Conservation (phyloP, 2,797 vertebrate species). For the Syngnathus rostellatus region DNA sequence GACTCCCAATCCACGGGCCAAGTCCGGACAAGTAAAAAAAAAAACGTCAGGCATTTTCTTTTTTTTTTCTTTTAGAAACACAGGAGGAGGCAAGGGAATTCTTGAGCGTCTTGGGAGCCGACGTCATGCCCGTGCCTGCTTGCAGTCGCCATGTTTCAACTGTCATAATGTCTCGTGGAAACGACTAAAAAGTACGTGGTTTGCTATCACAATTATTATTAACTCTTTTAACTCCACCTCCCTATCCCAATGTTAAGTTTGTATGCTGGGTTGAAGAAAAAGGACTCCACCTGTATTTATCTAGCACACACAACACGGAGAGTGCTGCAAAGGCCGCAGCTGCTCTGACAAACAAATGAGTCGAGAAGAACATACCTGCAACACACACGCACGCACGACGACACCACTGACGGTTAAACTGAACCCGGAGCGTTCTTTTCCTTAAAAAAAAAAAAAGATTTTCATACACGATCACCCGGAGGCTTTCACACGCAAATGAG, state of each 20-base stretch:
- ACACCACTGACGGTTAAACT: constrained; percentile 49
- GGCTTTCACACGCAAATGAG: constrained; percentile 48
- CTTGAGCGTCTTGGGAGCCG: constrained; percentile 28
- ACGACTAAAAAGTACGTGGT: neutral
- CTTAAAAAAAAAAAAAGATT: constrained; percentile 29
- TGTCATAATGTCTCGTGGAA: constrained; percentile 36
- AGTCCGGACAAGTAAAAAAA: constrained; percentile 62
- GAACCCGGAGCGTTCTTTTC: constrained; percentile 37
- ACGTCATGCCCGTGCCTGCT: constrained; percentile 43
- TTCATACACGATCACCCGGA: constrained; percentile 39
- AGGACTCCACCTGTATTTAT: constrained; percentile 70
- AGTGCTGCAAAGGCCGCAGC: constrained; percentile 45
- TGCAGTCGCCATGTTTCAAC: constrained; percentile 21
- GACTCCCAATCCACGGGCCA: constrained; percentile 49
- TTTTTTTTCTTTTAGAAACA: constrained; percentile 33
- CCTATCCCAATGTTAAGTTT: constrained; percentile 19
- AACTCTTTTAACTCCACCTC: neutral
- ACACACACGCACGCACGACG: constrained; percentile 12
- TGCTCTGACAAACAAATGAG: constrained; percentile 62
- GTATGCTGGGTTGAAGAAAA: constrained; percentile 31
- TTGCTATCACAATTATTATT: neutral
- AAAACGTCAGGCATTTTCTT: constrained; percentile 56
- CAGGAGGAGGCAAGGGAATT: constrained; percentile 20
- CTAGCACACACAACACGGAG: constrained; percentile 35
- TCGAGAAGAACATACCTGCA: constrained; percentile 38